Percentiles rank a stretch among this genome's conserved stretches.
Evolutionary conservation across 92 coral and sea anemone species (phyloP).

Genomic region (Zoanthus sansibaricus): DNA sequence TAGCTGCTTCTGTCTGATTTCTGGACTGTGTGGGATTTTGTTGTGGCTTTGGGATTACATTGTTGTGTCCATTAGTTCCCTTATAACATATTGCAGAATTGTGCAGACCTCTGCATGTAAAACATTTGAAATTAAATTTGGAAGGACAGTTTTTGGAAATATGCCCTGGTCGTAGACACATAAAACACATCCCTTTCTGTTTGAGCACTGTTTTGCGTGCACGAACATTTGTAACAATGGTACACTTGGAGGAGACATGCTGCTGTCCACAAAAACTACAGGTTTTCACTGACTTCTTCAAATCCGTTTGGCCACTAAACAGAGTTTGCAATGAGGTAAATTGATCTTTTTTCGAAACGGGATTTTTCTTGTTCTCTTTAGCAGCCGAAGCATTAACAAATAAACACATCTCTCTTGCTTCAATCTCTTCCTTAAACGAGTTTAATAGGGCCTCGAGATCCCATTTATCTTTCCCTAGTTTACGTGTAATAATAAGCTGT

Average conservation of each 20-base stretch:
- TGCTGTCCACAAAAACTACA: slow-evolving; percentile 34
- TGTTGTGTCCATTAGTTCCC: no score
- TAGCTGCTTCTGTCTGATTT: no score
- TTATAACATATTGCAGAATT: no score
- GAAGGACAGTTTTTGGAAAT: background rate
- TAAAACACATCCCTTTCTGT: background rate
- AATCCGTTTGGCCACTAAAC: slow-evolving; percentile 11
- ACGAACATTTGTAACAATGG: background rate
- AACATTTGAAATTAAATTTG: no score
- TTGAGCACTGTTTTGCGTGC: background rate
- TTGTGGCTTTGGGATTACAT: no score
- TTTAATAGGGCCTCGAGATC: slow-evolving; percentile 7
- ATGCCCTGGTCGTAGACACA: slow-evolving; percentile 2
- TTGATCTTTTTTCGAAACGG: background rate
- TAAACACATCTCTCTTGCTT: slow-evolving; percentile 34
- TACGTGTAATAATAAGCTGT: no score
- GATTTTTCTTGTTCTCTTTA: slow-evolving; percentile 11
- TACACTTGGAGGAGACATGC: background rate
- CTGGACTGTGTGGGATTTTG: no score
- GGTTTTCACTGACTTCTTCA: background rate
- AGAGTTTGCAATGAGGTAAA: slow-evolving; percentile 11
- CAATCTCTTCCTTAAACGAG: slow-evolving; percentile 23
- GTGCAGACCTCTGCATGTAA: background rate
- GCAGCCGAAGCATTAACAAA: slow-evolving; percentile 12
- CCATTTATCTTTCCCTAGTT: no score